A percentile compares a stretch with the other conserved stretches of the same genome.
phyloP scores from a whole-genome alignment of 2,113 vertebrate genomes.

The Zosterops japonicus region DNA sequence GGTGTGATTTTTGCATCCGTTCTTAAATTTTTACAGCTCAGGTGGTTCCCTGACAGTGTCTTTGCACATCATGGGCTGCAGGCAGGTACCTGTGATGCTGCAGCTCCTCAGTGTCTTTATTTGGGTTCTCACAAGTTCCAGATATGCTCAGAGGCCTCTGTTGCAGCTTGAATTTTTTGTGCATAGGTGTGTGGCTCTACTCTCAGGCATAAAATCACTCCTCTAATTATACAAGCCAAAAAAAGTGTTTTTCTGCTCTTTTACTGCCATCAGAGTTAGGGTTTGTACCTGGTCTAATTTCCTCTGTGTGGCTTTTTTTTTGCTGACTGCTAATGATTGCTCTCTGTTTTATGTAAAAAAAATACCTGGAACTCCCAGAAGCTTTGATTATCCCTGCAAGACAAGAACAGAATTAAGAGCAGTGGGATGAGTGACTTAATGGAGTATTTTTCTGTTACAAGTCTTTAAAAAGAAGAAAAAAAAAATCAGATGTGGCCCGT shows the following conservation, averaged over 20 bases:
- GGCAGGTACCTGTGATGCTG: neutral
- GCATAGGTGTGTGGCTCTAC: neutral
- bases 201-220: fast-evolving
- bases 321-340: neutral
- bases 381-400: neutral
- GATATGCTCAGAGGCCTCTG: fast-evolving
- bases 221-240: neutral
- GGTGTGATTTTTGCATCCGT: neutral
- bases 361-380: neutral
- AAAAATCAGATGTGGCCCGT: neutral
- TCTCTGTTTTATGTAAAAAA: neutral
- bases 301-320: neutral
- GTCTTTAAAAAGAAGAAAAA: neutral
- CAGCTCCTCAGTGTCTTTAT: neutral
- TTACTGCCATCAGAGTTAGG: neutral
- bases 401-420: neutral
- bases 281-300: neutral
- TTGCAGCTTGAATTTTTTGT: neutral
- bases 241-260: neutral
- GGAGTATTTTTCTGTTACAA: neutral
- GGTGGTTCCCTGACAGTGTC: neutral
- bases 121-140: neutral
- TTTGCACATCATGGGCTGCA: fast-evolving
- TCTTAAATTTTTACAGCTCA: neutral
- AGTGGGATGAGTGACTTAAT: neutral